Evolutionary conservation across 2,797 vertebrate genomes (phyloP), one percentile per base, ranked within the genome.

Genomic region (Malacoraja senta): DNA sequence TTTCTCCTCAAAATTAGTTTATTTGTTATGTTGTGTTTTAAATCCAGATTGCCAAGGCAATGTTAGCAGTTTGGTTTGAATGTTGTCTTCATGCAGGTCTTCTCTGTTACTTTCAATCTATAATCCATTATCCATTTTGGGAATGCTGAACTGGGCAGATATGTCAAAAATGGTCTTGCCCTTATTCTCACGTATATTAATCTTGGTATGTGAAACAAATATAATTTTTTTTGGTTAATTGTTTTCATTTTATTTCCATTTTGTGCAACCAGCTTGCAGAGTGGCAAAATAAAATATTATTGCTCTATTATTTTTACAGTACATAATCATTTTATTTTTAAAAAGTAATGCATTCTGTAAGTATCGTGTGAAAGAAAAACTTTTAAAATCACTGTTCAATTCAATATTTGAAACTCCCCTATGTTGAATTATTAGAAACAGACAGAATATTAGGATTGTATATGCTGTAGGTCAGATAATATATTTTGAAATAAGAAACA

Each of bases 401-500:
- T 83, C 44, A n/a, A 3, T 72, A 26, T 76, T 76, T 76, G 68
- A 29, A 76, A 76, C 13, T 92, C 38, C 38, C 76, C 68, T 8
- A 17, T 6, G 68, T 29, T 76, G 35, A 76, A 38, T 53, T 76
- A 58, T 53, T 53, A n/a, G 71, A 92, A n/a, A 76, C 38, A 13
- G 74, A 38, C 24, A 76, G 71, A 92, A 58, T 15, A 76, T 76
- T 13, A 74, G 71, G 10, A 74, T 91, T 91, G 71, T 71, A 74
- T 3, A 72, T 74, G 71, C 74, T 91, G 26, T 53, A 29, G 32
- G 26, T 74, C 3, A 76, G 68, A 58, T 6, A 72, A 92, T 29
- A 35, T 53, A 74, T 91, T 76, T 92, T 92, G 71, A 76, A 92
- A 76, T 92, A 17, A 63, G 61, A 21, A 88, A 92, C 10, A 53